Percentiles rank a stretch among this genome's conserved stretches.
Conservation (phyloP, 1,140 invertebrate species). For the Papilio dardanus region DNA sequence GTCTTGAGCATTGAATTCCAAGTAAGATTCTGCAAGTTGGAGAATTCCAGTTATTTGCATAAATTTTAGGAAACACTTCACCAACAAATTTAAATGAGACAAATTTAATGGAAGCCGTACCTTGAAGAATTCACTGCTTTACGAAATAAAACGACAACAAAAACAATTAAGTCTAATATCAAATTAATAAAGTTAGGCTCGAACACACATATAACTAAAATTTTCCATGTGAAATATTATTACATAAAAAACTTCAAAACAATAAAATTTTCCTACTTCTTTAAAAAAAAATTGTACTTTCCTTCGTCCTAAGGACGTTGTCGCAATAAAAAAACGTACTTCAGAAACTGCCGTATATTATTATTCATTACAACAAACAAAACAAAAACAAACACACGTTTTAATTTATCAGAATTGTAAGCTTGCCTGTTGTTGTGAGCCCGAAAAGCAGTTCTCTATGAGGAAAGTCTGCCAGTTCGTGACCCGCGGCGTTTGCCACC, state of each 20-base stretch:
- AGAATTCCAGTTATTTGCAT: constrained; percentile 72
- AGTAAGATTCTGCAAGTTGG: constrained; percentile 86
- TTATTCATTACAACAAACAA: background rate
- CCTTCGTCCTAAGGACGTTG: background rate
- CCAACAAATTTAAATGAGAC: constrained; percentile 28
- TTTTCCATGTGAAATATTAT: no score
- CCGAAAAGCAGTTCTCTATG: constrained; percentile 90
- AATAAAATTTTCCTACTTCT: no score
- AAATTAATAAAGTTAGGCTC: no score
- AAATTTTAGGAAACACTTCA: constrained; percentile 52
- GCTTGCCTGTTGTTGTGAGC: constrained; percentile 85
- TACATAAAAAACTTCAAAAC: no score
- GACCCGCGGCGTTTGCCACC: constrained; percentile 85
- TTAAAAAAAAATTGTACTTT: no score
- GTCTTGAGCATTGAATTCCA: constrained; percentile 89
- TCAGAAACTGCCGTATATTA: background rate
- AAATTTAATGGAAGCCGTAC: constrained; percentile 22
- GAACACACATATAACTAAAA: no score
- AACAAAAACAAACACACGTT: background rate
- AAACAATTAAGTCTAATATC: background rate
- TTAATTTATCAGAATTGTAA: background rate
- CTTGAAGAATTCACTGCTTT: constrained; percentile 20
- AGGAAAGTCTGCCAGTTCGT: constrained; percentile 92
- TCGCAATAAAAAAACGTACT: background rate
- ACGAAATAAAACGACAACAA: background rate